Evolutionary conservation across 2,797 vertebrate species (phyloP).

Genomic region (Mus spretus): DNA sequence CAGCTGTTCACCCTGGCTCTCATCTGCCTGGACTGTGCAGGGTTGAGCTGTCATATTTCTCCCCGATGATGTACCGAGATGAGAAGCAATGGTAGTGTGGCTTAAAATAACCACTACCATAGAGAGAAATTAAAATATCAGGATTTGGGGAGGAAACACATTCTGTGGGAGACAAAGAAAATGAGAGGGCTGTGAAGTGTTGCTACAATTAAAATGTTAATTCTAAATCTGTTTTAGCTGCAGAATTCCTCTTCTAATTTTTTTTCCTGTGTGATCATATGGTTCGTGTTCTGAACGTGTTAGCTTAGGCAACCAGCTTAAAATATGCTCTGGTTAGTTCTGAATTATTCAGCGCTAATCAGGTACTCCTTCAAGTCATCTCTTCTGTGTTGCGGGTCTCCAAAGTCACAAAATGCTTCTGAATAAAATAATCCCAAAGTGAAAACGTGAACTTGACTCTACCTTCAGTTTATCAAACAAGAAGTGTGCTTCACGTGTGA

Average conservation of each 20-base stretch:
- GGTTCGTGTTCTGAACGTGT: slow-evolving; percentile 64
- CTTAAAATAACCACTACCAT: slow-evolving; percentile 60
- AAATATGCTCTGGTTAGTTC: slow-evolving; percentile 78
- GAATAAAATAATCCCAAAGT: slow-evolving; percentile 39
- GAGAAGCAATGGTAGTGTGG: not conserved
- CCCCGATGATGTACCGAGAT: not conserved
- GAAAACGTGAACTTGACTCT: not conserved
- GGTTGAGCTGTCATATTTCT: not conserved
- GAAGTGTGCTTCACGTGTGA: not conserved
- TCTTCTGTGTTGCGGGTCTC: slow-evolving; percentile 42
- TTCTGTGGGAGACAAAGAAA: slow-evolving; percentile 72
- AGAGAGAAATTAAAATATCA: slow-evolving; percentile 22
- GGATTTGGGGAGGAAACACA: slow-evolving; percentile 6
- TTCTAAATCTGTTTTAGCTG: slow-evolving; percentile 74
- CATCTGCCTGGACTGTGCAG: not conserved
- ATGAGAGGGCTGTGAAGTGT: slow-evolving; percentile 57
- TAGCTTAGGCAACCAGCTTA: slow-evolving; percentile 69
- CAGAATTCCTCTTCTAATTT: slow-evolving; percentile 41
- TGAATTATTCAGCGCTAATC: slow-evolving; percentile 76
- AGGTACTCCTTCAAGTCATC: slow-evolving; percentile 58
- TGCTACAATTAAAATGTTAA: slow-evolving; percentile 73
- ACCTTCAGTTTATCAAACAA: not conserved
- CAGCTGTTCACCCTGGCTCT: not conserved
- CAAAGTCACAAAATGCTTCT: slow-evolving; percentile 47
- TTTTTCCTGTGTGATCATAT: slow-evolving; percentile 39